Percentiles rank a stretch among this genome's conserved stretches.
Conservation (phyloP, 2,113 vertebrate species). For the Chlamydotis undulata region DNA sequence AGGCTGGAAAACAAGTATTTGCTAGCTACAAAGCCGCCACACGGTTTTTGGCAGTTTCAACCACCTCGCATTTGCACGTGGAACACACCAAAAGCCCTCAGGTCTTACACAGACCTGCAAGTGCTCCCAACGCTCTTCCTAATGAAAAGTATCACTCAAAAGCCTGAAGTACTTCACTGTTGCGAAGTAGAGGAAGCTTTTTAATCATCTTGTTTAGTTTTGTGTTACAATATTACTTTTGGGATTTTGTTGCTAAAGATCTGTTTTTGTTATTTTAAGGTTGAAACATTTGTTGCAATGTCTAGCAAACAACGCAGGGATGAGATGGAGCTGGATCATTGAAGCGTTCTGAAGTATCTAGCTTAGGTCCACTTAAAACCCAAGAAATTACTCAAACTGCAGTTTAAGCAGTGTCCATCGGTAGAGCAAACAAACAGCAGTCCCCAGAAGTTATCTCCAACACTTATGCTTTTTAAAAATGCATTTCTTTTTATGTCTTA, state of each 20-base stretch:
- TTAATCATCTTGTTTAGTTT: not conserved
- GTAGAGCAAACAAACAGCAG: not conserved
- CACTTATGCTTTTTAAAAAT: not conserved
- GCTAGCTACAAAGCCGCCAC: not conserved
- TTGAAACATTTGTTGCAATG: not conserved
- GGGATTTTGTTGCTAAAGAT: not conserved
- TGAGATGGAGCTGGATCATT: fast-evolving
- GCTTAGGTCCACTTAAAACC: not conserved
- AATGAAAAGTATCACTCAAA: not conserved
- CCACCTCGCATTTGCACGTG: not conserved
- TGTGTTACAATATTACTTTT: not conserved
- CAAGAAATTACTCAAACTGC: not conserved
- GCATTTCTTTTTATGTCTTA: not conserved
- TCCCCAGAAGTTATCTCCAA: not conserved
- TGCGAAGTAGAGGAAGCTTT: not conserved
- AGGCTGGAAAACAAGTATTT: slow-evolving; percentile 50
- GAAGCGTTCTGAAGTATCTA: not conserved
- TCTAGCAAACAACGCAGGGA: not conserved
- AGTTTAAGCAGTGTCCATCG: not conserved
- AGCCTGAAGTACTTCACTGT: not conserved
- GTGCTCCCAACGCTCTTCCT: not conserved
- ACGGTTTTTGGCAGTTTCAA: not conserved
- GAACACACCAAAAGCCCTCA: not conserved
- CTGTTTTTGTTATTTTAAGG: not conserved
- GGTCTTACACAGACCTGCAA: not conserved